Evolutionary conservation across 2,888 invertebrate genomes (phyloP), one percentile per base, ranked within the genome.

Genomic region (Orthosia cruda): DNA sequence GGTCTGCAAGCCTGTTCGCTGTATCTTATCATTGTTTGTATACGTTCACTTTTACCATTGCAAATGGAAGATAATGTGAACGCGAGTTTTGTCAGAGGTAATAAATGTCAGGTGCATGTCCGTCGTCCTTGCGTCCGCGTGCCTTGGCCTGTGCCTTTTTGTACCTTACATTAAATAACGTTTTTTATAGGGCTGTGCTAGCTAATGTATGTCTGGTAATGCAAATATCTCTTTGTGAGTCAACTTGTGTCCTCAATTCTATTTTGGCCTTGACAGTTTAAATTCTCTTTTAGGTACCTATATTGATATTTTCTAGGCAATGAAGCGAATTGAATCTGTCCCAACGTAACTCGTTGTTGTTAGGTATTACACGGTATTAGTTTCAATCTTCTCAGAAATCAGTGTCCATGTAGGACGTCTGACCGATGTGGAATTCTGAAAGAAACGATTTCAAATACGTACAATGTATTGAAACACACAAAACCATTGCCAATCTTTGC

Each of bases 31-130:
- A n/a, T n/a, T n/a, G n/a, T 83, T 12, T 23, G 57, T 83, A 79
- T 71, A 55, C 82, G 82, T 49, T 58, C 32, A 57, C 57, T 79
- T 83, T 82, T 71, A 79, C 62, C 84, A 84, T 77, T 85, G 87
- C 86, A 89, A 91, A 91, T 87, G 87, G 84, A 79, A 88, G 87
- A 88, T 91, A 90, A 92, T 90, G 88, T 83, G 87, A 72, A 86
- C 83, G 86, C 88, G 88, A 89, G 88, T 88, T 90, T 89, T 85
- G 89, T 86, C 86, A 87, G 88, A 84, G 87, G 90, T 90, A 92
- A 92, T 92, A 92, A 92, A 91, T 90, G 92, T 90, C 90, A 89
- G 87, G 85, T 87, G 86, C 88, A 91, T 89, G 89, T 92, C 90
- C 87, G 87, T 81, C 82, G 85, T 67, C 71, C 80, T 54, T 80